A percentile compares a stretch with the other conserved stretches of the same genome.
Conservation (phyloP, 2,888 invertebrate species). For the Diaphora mendica region DNA sequence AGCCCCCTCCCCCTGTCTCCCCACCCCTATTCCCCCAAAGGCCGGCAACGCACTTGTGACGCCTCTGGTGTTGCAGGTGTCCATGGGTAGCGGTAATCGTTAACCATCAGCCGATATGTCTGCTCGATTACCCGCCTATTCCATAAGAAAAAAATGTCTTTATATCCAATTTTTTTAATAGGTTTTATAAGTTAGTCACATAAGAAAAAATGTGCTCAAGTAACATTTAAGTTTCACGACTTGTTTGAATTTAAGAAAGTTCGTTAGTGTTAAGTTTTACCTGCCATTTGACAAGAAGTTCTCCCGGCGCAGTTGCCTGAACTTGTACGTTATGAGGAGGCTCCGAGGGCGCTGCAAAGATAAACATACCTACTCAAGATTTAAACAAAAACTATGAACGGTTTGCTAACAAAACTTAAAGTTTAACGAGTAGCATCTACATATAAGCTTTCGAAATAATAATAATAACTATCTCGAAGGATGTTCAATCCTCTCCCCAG, state of each 20-base stretch:
- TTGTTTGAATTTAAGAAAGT: not conserved
- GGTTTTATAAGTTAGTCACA: not conserved
- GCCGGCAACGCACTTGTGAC: no score
- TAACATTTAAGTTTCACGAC: not conserved
- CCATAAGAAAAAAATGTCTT: no score
- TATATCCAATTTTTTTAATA: not conserved
- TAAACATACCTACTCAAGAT: not conserved
- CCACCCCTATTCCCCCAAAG: no score
- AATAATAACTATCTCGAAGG: not conserved
- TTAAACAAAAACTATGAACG: not conserved
- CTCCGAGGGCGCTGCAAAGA: slow-evolving; percentile 88
- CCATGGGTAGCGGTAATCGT: no score
- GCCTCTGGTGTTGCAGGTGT: no score
- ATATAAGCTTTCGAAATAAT: not conserved
- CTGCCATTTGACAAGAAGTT: slow-evolving; percentile 91
- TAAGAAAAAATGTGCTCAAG: not conserved
- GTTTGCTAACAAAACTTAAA: not conserved
- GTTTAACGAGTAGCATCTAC: not conserved
- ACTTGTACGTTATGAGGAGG: slow-evolving; percentile 90
- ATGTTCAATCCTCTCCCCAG: no score
- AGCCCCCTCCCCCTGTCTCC: no score
- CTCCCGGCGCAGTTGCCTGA: slow-evolving; percentile 89
- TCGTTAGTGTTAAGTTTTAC: slow-evolving; percentile 66
- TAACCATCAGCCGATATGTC: no score
- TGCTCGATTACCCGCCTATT: no score